A percentile compares a stretch with the other conserved stretches of the same genome.
These are phyloP conservation scores for Hycleus phaleratus DNA, from an alignment of 1,140 invertebrate genomes.

Conservation along the genomic window DNA sequence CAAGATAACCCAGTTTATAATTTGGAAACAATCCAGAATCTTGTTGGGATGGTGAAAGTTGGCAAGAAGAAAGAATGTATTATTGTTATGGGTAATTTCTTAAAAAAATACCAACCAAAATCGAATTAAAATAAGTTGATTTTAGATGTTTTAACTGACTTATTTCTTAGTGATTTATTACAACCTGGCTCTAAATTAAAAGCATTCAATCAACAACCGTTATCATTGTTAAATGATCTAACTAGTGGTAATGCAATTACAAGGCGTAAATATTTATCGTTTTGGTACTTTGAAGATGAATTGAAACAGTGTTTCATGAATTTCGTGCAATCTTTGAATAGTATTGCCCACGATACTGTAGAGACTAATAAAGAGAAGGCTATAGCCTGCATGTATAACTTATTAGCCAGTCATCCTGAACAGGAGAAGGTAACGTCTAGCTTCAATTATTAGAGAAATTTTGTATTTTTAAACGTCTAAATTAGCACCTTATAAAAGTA, in stretches of 20 bases:
- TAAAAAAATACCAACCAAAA: neutral
- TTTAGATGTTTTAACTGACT: constrained; percentile 62
- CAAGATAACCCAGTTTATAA: constrained; percentile 81
- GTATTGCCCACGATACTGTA: constrained; percentile 57
- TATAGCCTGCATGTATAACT: constrained; percentile 65
- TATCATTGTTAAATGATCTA: constrained; percentile 46
- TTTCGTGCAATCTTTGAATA: constrained; percentile 58
- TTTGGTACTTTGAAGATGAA: constrained; percentile 77
- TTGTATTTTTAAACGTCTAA: neutral
- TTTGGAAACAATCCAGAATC: constrained; percentile 57
- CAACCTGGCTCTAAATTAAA: constrained; percentile 63
- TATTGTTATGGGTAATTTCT: constrained; percentile 50
- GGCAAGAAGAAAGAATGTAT: constrained; percentile 71
- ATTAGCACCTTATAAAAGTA: neutral
- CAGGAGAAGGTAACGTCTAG: constrained; percentile 63
- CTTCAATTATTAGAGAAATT: neutral
- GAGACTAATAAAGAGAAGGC: constrained; percentile 78
- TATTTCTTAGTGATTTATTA: constrained; percentile 70
- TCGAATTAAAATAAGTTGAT: constrained; percentile 19
- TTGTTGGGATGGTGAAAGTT: constrained; percentile 73
- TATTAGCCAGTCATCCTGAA: constrained; percentile 78
- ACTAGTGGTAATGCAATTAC: constrained; percentile 46
- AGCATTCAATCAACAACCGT: constrained; percentile 62
- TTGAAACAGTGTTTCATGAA: constrained; percentile 67
- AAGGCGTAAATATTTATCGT: constrained; percentile 48